phyloP scores from a whole-genome alignment of 92 coral and sea anemone genomes.

The Siderastrea radians region DNA sequence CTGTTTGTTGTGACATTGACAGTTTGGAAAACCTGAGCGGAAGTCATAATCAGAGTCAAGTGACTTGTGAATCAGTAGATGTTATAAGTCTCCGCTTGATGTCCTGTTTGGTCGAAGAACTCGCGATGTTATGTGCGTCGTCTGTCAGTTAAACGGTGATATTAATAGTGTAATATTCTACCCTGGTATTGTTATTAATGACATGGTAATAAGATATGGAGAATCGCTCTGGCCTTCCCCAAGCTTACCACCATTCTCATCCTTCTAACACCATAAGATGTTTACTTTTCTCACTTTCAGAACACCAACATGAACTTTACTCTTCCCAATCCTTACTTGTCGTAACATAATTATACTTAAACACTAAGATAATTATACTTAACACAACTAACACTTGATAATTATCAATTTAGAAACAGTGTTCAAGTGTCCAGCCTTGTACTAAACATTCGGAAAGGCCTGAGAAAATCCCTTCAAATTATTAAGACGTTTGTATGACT shows the following conservation, averaged over 20 bases:
- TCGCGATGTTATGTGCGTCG: no score
- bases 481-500: background rate
- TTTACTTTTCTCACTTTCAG: background rate
- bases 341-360: background rate
- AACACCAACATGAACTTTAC: background rate
- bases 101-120: no score
- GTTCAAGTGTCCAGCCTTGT: background rate
- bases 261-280: background rate
- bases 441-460: constrained; percentile 1
- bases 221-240: no score
- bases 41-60: no score
- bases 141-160: no score
- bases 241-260: constrained; percentile 15
- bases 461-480: constrained; percentile 18
- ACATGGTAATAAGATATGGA: constrained; percentile 5
- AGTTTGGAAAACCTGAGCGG: no score
- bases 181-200: constrained; percentile 15
- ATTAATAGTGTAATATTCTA: background rate
- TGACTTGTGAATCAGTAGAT: no score
- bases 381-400: background rate
- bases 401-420: background rate
- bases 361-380: background rate
- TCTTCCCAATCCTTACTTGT: background rate
- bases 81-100: no score
- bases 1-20: no score